These are phyloP conservation scores for Steatocranus sp. DNA, from an alignment of 2,797 vertebrate species.

Conservation along the genomic window DNA sequence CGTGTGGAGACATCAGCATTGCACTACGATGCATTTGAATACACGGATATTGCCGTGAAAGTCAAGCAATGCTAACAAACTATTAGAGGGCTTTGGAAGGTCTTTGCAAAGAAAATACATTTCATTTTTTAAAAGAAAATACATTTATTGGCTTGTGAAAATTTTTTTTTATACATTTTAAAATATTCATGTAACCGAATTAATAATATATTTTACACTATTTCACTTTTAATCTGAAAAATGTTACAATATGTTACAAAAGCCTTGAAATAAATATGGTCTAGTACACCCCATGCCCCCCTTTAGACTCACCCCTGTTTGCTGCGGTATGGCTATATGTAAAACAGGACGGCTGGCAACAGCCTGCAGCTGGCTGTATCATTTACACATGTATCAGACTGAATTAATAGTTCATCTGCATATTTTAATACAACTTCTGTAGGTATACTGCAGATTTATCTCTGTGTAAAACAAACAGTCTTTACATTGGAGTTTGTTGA, in stretches of 20 bases:
- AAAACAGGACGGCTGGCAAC: background rate
- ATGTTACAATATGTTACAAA: background rate
- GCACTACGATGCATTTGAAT: background rate
- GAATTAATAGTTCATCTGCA: background rate
- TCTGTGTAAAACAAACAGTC: background rate
- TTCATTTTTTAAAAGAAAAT: background rate
- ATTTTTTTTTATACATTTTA: rapidly evolving
- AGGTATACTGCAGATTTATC: background rate
- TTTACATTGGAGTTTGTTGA: background rate
- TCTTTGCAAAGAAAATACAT: background rate
- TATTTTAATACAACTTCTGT: background rate
- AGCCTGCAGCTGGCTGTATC: background rate
- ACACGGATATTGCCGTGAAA: background rate
- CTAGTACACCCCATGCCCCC: background rate
- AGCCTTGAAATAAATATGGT: background rate
- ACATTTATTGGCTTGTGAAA: background rate
- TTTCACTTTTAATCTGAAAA: background rate
- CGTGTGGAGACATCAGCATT: background rate
- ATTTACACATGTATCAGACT: background rate
- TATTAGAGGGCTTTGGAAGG: background rate
- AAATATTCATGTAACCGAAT: background rate
- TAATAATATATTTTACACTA: background rate
- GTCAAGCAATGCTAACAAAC: background rate
- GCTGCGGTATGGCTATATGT: background rate
- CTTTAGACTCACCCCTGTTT: background rate